Base-by-base conservation (phyloP, 2,888 invertebrate genomes). In the Tuberolachnus salignus region DNA sequence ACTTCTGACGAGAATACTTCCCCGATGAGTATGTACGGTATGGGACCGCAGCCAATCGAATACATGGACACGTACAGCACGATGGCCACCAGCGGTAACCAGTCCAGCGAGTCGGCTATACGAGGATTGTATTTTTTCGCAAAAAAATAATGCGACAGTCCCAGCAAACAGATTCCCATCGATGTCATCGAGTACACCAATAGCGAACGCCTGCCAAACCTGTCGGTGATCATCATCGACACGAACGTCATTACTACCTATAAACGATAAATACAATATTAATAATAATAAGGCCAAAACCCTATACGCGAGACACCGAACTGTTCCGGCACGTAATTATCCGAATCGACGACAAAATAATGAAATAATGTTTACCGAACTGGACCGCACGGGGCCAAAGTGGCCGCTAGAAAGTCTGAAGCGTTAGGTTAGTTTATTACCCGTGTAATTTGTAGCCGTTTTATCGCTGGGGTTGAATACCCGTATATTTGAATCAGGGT, bases 11-110 rank as follows among this genome's bases (percentile, higher is more conserved):
- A 87, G 85, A 94, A 91, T 26, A 94, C 85, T 84, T 94, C 94
- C 0, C 92, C 90, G 89, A 90, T 91, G 88, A 92, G 90, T 83
- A 92, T 85, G 93, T 93, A 94, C 0, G 94, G 93, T 67, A 94
- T 91, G 0, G 94, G 93, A 0, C 94, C 94, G 84, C 92, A 90
- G 14, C 93, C 93, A 83, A 91, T 85, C 1, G 90, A 89, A 85
- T 91, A 92, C 1, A 89, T 89, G 23, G 91, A 86, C 80, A 92
- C 91, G 84, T 90, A 92, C 0, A 91, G 82, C 0, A 91, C 88
- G 73, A 92, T 87, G 81, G 90, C 89, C 0, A 88, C 84, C 1
- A 91, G 84, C 0, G 94, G 94, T 53, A 94, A 82, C 91, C 92
- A 92, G 0, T 91, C 90, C 1, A 92, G 86, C 0, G 86, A 83